Evolutionary conservation across 2,797 vertebrate genomes (phyloP).

Genomic region (Bradypus variegatus): DNA sequence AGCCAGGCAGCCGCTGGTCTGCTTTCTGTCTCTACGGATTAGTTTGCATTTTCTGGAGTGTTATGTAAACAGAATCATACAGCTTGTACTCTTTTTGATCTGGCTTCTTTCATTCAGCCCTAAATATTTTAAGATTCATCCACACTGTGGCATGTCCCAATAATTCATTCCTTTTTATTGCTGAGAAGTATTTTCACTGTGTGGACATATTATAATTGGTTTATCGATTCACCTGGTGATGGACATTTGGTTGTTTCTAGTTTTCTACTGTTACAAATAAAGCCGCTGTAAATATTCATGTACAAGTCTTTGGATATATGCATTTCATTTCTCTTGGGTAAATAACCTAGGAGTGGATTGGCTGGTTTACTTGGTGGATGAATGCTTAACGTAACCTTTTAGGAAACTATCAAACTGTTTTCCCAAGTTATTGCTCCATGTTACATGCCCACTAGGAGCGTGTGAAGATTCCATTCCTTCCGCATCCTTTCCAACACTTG

Average conservation of each 20-base stretch:
- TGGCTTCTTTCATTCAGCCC: neutral
- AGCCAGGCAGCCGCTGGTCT: neutral
- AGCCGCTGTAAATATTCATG: neutral
- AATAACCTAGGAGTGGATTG: neutral
- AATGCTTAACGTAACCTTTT: neutral
- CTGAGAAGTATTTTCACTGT: neutral
- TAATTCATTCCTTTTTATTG: constrained; percentile 10
- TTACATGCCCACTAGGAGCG: neutral
- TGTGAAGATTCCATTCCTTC: neutral
- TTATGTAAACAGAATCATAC: neutral
- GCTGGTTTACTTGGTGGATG: neutral
- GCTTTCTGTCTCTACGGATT: neutral
- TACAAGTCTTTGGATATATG: neutral
- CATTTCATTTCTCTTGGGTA: constrained; percentile 16
- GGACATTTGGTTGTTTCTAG: neutral
- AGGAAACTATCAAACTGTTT: neutral
- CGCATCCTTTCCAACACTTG: neutral
- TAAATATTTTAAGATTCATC: constrained; percentile 11
- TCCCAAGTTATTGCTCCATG: neutral
- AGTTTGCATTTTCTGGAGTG: constrained; percentile 25
- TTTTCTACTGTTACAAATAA: neutral
- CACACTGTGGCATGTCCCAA: neutral
- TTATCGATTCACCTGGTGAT: neutral
- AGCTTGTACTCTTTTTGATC: neutral
- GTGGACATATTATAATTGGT: neutral